A percentile compares a stretch with the other conserved stretches of the same genome.
These are phyloP conservation scores for Chionodraco myersi DNA, from an alignment of 2,113 vertebrate species.

Conservation along the genomic window DNA sequence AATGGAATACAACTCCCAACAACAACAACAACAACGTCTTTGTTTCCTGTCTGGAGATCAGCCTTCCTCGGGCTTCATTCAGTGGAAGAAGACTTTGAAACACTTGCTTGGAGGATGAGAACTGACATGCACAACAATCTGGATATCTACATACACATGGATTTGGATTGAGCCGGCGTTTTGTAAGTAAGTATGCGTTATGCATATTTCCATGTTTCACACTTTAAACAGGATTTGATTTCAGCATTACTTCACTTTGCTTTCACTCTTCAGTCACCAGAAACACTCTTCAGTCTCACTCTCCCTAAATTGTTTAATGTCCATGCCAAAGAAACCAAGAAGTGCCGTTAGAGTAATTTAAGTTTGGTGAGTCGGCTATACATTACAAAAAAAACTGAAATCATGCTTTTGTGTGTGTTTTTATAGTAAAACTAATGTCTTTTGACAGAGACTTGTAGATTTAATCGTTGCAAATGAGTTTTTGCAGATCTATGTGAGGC, in stretches of 20 bases:
- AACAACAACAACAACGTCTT: neutral
- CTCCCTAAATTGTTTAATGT: too few relatives aligned
- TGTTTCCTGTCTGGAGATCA: neutral
- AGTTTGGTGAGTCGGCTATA: neutral
- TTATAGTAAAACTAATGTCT: neutral
- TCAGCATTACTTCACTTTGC: neutral
- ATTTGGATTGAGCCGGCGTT: neutral
- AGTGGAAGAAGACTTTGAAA: neutral
- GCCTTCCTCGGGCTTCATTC: neutral
- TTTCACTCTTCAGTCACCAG: neutral
- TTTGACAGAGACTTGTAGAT: neutral
- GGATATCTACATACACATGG: constrained; percentile 9
- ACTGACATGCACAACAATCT: neutral
- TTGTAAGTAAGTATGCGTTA: constrained; percentile 30
- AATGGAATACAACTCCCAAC: neutral
- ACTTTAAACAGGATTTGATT: neutral
- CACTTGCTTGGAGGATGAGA: neutral
- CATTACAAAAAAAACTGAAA: neutral
- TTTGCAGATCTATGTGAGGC: neutral
- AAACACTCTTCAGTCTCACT: neutral
- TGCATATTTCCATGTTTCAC: neutral
- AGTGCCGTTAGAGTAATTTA: neutral
- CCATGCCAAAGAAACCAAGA: neutral
- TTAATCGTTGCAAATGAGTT: neutral
- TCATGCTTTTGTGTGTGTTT: too few relatives aligned